A percentile compares a stretch with the other conserved stretches of the same genome.
Evolutionary conservation across 1,140 invertebrate genomes (phyloP).

Genomic region (Pseudoatta argentina): DNA sequence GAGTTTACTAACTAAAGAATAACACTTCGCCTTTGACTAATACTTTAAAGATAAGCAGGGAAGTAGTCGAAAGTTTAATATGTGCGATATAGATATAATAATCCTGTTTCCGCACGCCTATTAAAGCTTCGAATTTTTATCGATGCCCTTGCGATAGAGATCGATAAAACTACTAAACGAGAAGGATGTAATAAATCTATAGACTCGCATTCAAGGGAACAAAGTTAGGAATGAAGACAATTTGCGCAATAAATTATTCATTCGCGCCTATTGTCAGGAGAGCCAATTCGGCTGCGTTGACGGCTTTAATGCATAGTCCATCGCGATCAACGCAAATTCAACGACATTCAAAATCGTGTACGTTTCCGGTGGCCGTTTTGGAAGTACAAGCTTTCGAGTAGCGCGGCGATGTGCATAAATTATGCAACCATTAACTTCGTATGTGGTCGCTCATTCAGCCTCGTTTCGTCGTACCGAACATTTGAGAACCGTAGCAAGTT

Average conservation of each 20-base stretch:
- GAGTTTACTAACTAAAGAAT: slow-evolving; percentile 18
- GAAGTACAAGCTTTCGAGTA: slow-evolving; percentile 42
- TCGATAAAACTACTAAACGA: slow-evolving; percentile 9
- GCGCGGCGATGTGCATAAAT: slow-evolving; percentile 53
- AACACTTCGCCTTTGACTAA: not conserved
- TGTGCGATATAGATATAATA: not conserved
- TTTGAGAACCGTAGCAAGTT: slow-evolving; percentile 12
- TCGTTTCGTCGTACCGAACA: slow-evolving; percentile 37
- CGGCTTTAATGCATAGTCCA: slow-evolving; percentile 40
- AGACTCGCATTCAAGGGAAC: not conserved
- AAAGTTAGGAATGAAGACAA: slow-evolving; percentile 52
- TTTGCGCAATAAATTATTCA: slow-evolving; percentile 66
- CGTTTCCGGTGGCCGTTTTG: slow-evolving; percentile 37
- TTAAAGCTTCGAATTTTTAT: not conserved
- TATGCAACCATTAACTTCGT: slow-evolving; percentile 61
- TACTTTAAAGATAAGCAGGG: not conserved
- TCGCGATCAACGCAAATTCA: slow-evolving; percentile 38
- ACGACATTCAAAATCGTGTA: slow-evolving; percentile 53
- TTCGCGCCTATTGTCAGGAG: slow-evolving; percentile 35
- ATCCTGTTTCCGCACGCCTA: not conserved
- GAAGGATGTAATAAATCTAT: slow-evolving; percentile 50
- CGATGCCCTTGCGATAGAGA: not conserved
- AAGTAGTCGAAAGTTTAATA: not conserved
- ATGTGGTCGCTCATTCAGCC: slow-evolving; percentile 30
- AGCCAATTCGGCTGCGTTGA: slow-evolving; percentile 44